These are phyloP conservation scores for Mobula hypostoma DNA, from an alignment of 2,113 vertebrate species.

Conservation along the genomic window DNA sequence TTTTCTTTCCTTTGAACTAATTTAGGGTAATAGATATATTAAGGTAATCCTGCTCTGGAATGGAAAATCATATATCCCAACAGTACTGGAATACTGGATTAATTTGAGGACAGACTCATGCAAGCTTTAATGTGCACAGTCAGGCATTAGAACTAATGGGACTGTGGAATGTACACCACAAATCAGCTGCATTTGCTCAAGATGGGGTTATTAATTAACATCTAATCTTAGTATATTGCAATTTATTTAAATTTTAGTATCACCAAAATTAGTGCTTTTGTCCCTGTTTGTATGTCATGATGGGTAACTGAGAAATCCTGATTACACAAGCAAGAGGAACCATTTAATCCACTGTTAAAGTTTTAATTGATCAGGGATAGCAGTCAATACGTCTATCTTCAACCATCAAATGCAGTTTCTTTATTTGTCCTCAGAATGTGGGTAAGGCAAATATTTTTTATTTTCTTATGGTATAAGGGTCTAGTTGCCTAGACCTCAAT, in stretches of 20 bases:
- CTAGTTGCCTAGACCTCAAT: not conserved
- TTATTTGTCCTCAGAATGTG: not conserved
- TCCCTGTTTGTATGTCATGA: not conserved
- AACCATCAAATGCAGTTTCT: not conserved
- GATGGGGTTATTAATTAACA: not conserved
- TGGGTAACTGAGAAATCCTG: not conserved
- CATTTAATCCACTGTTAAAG: not conserved
- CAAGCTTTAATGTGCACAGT: not conserved
- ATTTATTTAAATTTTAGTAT: not conserved
- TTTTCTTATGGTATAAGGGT: not conserved
- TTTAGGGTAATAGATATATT: not conserved
- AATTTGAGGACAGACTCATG: not conserved
- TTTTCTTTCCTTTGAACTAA: not conserved
- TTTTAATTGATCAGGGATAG: not conserved
- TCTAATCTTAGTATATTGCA: not conserved
- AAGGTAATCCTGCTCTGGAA: not conserved
- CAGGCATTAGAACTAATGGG: no score
- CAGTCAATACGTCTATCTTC: not conserved
- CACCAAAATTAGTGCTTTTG: not conserved
- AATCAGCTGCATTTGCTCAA: not conserved
- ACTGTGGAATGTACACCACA: not conserved
- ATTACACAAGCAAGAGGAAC: not conserved
- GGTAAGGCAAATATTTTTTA: not conserved
- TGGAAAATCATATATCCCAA: not conserved
- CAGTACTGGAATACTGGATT: not conserved